Conservation (phyloP, 2,888 invertebrate genomes). For the Meghimatium bilineatum region DNA sequence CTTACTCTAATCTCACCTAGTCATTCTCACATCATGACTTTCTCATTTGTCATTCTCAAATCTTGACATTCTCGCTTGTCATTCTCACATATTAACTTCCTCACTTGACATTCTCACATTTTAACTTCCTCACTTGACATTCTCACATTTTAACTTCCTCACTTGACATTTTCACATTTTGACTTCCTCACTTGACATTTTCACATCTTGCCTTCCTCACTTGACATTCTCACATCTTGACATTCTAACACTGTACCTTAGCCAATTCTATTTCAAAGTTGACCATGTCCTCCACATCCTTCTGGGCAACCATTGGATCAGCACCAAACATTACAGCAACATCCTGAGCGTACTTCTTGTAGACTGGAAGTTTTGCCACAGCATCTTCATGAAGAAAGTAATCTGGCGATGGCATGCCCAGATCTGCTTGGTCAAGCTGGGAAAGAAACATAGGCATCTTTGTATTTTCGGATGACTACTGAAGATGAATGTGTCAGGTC, state of each 20-base stretch:
- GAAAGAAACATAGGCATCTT: no score
- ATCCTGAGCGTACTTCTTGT: constrained; percentile 92
- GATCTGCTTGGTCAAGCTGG: constrained; percentile 94
- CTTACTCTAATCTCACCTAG: no score
- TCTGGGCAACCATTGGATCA: constrained; percentile 82
- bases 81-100: no score
- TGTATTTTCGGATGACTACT: no score
- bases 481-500: no score
- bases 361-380: constrained; percentile 83
- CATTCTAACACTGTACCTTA: constrained; percentile 81
- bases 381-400: constrained; percentile 82
- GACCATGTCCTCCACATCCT: constrained; percentile 86
- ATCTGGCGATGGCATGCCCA: constrained; percentile 87
- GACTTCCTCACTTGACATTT: no score
- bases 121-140: background rate
- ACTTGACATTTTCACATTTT: background rate
- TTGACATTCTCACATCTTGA: background rate
- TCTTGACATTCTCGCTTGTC: no score
- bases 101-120: background rate
- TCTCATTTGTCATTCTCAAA: no score
- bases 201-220: background rate
- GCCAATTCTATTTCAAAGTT: constrained; percentile 93
- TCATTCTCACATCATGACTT: no score
- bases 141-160: background rate
- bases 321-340: constrained; percentile 90